phyloP scores from a whole-genome alignment of 2,113 vertebrate species.

The Rhinogobius similis region DNA sequence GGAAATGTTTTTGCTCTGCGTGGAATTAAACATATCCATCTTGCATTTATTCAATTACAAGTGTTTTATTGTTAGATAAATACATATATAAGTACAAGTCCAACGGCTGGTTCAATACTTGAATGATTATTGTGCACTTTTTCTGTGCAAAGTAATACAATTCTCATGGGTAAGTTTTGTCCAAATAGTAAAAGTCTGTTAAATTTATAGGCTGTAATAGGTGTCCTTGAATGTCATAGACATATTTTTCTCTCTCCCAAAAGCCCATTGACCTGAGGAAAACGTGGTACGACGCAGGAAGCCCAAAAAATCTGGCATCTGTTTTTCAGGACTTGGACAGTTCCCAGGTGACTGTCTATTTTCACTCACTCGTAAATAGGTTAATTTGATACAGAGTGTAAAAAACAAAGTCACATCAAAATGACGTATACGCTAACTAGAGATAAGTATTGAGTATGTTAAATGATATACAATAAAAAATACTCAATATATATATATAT shows the following conservation, averaged over 20 bases:
- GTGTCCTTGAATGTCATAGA: background rate
- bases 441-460: background rate
- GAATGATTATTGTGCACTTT: too few species aligned
- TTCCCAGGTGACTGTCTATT: conserved; percentile 3
- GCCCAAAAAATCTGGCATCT: conserved; percentile 3
- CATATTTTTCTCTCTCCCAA: background rate
- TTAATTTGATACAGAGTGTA: background rate
- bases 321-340: conserved; percentile 9
- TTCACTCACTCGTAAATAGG: background rate
- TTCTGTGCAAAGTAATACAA: too few species aligned
- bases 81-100: too few species aligned
- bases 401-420: background rate
- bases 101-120: too few species aligned
- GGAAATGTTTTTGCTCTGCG: too few species aligned
- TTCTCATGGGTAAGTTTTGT: too few species aligned
- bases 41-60: too few species aligned
- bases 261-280: background rate
- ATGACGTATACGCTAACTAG: background rate
- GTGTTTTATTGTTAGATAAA: too few species aligned
- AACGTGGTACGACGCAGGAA: background rate
- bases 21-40: too few species aligned
- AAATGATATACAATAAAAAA: background rate
- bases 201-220: background rate
- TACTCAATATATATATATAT: background rate
- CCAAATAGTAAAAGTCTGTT: too few species aligned